phyloP scores from a whole-genome alignment of 2,113 vertebrate genomes.

The Peromyscus californicus region DNA sequence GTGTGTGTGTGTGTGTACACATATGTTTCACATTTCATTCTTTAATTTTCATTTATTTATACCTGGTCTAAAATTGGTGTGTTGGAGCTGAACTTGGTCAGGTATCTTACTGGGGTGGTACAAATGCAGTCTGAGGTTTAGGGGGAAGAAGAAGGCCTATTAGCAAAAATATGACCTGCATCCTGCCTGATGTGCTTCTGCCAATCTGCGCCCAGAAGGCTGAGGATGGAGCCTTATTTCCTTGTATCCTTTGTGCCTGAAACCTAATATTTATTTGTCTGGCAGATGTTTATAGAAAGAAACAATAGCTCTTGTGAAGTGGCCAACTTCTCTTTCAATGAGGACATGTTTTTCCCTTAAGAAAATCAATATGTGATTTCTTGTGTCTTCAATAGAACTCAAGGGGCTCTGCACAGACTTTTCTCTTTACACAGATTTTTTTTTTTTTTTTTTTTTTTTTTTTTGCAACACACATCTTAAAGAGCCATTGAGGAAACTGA shows the following conservation, averaged over 20 bases:
- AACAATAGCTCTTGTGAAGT: background rate
- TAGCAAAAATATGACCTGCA: background rate
- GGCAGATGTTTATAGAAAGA: conserved; percentile 53
- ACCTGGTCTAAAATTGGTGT: background rate
- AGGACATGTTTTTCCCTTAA: conserved; percentile 15
- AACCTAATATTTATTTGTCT: conserved; percentile 1
- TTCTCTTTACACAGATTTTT: background rate
- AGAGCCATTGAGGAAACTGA: background rate
- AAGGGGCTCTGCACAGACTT: background rate
- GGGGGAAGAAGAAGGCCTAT: background rate
- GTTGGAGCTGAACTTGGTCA: background rate
- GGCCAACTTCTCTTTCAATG: conserved; percentile 29
- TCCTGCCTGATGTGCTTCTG: background rate
- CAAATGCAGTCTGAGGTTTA: background rate
- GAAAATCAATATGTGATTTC: conserved; percentile 54
- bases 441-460: no score
- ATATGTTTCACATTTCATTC: background rate
- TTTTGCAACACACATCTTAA: background rate
- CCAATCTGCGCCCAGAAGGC: background rate
- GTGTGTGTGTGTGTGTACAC: background rate
- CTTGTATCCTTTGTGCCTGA: background rate
- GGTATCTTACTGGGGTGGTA: background rate
- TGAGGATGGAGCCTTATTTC: background rate
- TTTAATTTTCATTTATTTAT: conserved; percentile 46
- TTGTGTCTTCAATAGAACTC: conserved; percentile 36